Conservation (phyloP, 2,888 invertebrate genomes). For the Prostheceraeus crozeri region DNA sequence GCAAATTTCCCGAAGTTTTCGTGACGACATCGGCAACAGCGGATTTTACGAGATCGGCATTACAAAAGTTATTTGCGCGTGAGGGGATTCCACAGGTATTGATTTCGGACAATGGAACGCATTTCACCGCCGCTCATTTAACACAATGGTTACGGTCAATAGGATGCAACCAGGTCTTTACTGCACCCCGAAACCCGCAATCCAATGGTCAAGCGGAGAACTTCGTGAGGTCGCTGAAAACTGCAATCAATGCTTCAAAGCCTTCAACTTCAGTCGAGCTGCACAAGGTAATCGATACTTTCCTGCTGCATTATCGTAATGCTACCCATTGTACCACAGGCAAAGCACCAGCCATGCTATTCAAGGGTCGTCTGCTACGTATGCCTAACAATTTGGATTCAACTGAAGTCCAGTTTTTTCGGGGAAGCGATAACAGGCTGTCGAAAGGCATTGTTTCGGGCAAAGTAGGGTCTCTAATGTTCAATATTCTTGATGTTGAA, state of each 20-base stretch:
- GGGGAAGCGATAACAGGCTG: slow-evolving; percentile 15
- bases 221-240: slow-evolving; percentile 9
- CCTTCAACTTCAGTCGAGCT: not conserved
- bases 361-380: not conserved
- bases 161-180: not conserved
- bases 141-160: slow-evolving; percentile 1
- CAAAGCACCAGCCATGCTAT: not conserved
- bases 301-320: not conserved
- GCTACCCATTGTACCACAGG: slow-evolving; percentile 4
- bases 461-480: not conserved
- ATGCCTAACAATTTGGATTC: slow-evolving; percentile 9
- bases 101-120: not conserved
- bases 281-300: not conserved
- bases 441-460: slow-evolving; percentile 17
- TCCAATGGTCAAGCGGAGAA: slow-evolving; percentile 16
- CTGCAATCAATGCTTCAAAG: not conserved
- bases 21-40: slow-evolving; percentile 18
- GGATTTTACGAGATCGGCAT: not conserved
- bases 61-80: slow-evolving; percentile 18
- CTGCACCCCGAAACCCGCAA: not conserved
- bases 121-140: slow-evolving; percentile 1
- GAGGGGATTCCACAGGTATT: not conserved
- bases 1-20: slow-evolving; percentile 17
- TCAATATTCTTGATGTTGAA: slow-evolving; percentile 1
- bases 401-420: slow-evolving; percentile 23